Evolutionary conservation across 2,888 invertebrate genomes (phyloP), one percentile per base, ranked within the genome.

Genomic region (Cataglyphis altisquamis): DNA sequence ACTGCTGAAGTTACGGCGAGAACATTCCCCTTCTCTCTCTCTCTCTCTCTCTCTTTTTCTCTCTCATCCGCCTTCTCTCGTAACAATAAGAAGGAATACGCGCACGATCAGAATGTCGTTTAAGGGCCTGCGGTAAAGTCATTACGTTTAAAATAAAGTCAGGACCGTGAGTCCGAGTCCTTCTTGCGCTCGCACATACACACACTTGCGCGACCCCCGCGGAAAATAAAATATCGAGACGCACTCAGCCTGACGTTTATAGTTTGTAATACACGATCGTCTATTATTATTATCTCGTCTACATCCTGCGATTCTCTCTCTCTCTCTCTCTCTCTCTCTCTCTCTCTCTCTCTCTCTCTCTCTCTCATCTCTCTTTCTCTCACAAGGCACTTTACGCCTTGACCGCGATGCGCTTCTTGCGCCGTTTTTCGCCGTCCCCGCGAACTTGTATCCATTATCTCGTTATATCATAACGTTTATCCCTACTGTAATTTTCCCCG

Each of bases 221-320:
- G 83, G 52, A 83, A 84, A 83, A 84, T 84, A 83, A 84, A 82
- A 82, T 66, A 72, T 66, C 73, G 82, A 81, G 82, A 81, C 82
- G 67, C 82, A 60, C 68, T 66, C 80, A 73, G 86, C n/a, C 88
- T 86, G 90, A 90, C 90, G 86, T 89, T 90, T 90, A 90, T 90
- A 73, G 88, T 90, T 90, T 90, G 90, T 90, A 90, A 90, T 90
- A 89, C 89, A 90, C 83, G 90, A 90, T 90, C 89, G 84, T 90
- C 90, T 86, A 88, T 90, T 90, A 90, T 89, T 91, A 91, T 89
- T 90, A 90, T 90, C 87, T 87, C 87, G 87, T 87, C 87, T 88
- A 82, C 85, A 86, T 90, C 84, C 90, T 78, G 83, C 80, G 84
- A 84, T 77, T 84, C 84, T 82, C 84, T 64, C 29, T 73, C 60